Evolutionary conservation across 2,888 invertebrate species (phyloP).

Genomic region (Plebejus melissa): DNA sequence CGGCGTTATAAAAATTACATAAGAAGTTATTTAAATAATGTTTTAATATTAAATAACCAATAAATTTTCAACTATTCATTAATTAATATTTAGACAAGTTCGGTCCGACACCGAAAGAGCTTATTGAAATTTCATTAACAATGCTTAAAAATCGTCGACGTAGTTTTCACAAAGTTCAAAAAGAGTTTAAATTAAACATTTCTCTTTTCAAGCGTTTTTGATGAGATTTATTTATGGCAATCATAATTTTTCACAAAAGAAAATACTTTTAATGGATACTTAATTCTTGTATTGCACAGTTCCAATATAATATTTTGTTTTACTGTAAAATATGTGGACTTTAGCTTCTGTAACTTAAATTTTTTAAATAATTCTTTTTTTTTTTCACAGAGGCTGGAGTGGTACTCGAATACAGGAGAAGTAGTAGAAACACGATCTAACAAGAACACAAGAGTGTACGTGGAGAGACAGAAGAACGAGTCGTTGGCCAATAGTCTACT

Average conservation of each 20-base stretch:
- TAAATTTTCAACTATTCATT: not conserved
- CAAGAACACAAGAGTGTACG: slow-evolving; percentile 54
- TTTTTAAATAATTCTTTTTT: not conserved
- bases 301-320: not conserved
- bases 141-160: not conserved
- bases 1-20: not conserved
- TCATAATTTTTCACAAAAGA: not conserved
- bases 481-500: slow-evolving; percentile 43
- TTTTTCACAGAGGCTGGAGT: slow-evolving; percentile 61
- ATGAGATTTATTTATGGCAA: not conserved
- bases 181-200: slow-evolving; percentile 3
- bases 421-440: slow-evolving; percentile 49
- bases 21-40: not conserved
- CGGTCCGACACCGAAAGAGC: not conserved
- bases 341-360: too few relatives aligned
- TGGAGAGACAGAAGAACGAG: slow-evolving; percentile 49
- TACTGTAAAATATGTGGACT: not conserved
- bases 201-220: not conserved
- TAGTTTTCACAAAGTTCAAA: slow-evolving; percentile 4
- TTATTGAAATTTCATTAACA: not conserved
- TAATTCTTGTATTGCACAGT: not conserved
- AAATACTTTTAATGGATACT: not conserved
- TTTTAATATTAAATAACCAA: not conserved
- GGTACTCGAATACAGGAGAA: slow-evolving; percentile 53
- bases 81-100: not conserved